Conservation (phyloP, 1,140 invertebrate genomes). For the Drosophila rhopaloa region DNA sequence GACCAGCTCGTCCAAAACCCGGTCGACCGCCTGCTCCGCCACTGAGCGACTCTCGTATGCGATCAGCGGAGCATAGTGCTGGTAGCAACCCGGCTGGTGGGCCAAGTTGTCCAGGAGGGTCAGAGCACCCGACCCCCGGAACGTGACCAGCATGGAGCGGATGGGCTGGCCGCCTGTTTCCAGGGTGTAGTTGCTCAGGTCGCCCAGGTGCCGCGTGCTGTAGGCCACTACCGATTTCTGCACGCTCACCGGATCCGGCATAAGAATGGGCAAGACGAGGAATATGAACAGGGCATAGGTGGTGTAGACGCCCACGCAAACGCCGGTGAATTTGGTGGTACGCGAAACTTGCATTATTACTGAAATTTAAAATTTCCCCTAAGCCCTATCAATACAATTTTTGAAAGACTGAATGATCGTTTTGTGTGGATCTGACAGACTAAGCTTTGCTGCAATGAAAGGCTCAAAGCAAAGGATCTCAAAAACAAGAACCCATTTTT, state of each 20-base stretch:
- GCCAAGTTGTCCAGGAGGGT: constrained; percentile 49
- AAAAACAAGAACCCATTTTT: too few relatives aligned
- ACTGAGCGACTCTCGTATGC: constrained; percentile 23
- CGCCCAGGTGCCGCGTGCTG: constrained; percentile 29
- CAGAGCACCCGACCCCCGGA: constrained; percentile 60
- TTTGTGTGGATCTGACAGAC: background rate
- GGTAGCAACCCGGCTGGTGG: constrained; percentile 54
- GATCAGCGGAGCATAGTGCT: constrained; percentile 58
- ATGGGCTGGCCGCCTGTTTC: constrained; percentile 49
- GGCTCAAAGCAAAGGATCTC: too few relatives aligned
- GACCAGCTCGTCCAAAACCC: constrained; percentile 32
- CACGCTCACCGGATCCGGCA: constrained; percentile 50
- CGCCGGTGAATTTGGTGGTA: constrained; percentile 47
- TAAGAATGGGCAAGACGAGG: constrained; percentile 46
- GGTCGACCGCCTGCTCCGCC: background rate
- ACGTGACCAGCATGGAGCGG: constrained; percentile 60
- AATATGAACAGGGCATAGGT: constrained; percentile 55
- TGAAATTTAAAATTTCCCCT: background rate
- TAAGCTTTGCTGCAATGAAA: background rate
- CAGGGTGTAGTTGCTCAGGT: constrained; percentile 47
- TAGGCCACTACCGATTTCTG: constrained; percentile 27
- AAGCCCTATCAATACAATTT: constrained; percentile 15
- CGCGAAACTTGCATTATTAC: constrained; percentile 40
- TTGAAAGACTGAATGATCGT: background rate
- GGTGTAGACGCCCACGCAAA: constrained; percentile 55